These are phyloP conservation scores for Tachystola acroxantha DNA, from an alignment of 2,888 invertebrate genomes.

Conservation along the genomic window DNA sequence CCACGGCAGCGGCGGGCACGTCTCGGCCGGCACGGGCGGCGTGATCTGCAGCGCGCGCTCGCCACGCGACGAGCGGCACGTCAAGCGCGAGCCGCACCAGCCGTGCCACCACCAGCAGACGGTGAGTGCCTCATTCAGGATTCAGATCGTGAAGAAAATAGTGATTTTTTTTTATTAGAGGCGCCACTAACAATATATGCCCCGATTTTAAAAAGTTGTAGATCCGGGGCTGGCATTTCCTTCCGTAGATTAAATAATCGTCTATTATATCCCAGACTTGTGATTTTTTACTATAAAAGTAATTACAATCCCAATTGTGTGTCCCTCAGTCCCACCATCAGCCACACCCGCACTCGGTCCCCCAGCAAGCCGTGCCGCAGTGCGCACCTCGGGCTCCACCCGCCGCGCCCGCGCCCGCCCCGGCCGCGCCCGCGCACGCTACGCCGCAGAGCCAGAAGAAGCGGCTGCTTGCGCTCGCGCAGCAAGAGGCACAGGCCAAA, in stretches of 20 bases:
- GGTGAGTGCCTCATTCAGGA: neutral
- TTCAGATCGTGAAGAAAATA: too few species aligned
- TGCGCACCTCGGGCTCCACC: constrained; percentile 8
- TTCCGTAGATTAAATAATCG: too few species aligned
- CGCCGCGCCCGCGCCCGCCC: constrained; percentile 14
- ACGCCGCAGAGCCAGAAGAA: constrained; percentile 92
- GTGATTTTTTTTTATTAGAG: too few species aligned
- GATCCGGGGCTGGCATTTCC: too few species aligned
- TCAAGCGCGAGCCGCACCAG: constrained; percentile 54
- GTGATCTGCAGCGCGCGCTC: constrained; percentile 66
- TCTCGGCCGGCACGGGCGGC: constrained; percentile 23
- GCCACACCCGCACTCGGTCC: constrained; percentile 14
- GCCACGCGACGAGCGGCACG: constrained; percentile 62
- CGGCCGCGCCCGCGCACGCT: constrained; percentile 24
- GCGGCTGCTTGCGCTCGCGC: constrained; percentile 89
- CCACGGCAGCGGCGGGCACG: constrained; percentile 4
- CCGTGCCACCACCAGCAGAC: constrained; percentile 12
- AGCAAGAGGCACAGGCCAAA: constrained; percentile 41
- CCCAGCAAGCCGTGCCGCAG: constrained; percentile 20
- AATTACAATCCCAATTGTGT: too few species aligned
- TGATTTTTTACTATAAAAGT: too few species aligned
- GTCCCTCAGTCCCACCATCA: too few species aligned
- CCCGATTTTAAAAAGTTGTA: too few species aligned
- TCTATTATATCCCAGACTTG: too few species aligned
- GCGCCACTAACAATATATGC: too few species aligned